Conservation (phyloP, 2,888 invertebrate species). For the Athrips mouffetella region DNA sequence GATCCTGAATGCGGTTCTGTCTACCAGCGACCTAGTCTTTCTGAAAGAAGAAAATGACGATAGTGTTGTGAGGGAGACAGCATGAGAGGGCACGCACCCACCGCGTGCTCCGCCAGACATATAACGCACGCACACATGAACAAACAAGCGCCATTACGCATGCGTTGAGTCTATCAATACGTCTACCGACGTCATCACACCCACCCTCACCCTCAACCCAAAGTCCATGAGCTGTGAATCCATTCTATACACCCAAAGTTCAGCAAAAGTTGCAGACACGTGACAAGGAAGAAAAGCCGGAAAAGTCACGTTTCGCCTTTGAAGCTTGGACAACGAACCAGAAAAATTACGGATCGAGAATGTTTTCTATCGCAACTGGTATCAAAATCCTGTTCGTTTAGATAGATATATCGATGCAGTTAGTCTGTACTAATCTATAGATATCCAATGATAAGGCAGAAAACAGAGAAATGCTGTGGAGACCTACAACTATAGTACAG, state of each 20-base stretch:
- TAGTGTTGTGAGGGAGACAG: constrained; percentile 47
- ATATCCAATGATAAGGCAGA: too few species aligned
- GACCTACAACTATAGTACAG: too few species aligned
- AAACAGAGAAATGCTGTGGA: too few species aligned
- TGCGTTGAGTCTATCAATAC: constrained; percentile 59
- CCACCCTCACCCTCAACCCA: constrained; percentile 54
- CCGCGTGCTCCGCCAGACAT: constrained; percentile 64
- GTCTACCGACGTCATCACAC: constrained; percentile 58
- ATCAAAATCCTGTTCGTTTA: too few species aligned
- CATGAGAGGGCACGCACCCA: constrained; percentile 54
- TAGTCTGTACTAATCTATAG: too few species aligned
- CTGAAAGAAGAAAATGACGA: constrained; percentile 40
- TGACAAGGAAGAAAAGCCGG: not conserved
- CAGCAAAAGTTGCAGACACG: not conserved
- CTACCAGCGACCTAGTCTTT: constrained; percentile 24
- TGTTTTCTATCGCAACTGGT: too few species aligned
- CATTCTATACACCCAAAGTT: constrained; percentile 1
- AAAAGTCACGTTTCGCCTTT: not conserved
- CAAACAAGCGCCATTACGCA: constrained; percentile 48
- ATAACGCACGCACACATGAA: constrained; percentile 51
- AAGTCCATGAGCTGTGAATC: constrained; percentile 41
- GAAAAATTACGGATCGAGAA: too few species aligned
- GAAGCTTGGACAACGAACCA: not conserved
- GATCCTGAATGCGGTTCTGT: constrained; percentile 27
- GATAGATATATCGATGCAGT: too few species aligned